Evolutionary conservation across 2,797 vertebrate species (phyloP).

Genomic region (Sebastes diploproa): DNA sequence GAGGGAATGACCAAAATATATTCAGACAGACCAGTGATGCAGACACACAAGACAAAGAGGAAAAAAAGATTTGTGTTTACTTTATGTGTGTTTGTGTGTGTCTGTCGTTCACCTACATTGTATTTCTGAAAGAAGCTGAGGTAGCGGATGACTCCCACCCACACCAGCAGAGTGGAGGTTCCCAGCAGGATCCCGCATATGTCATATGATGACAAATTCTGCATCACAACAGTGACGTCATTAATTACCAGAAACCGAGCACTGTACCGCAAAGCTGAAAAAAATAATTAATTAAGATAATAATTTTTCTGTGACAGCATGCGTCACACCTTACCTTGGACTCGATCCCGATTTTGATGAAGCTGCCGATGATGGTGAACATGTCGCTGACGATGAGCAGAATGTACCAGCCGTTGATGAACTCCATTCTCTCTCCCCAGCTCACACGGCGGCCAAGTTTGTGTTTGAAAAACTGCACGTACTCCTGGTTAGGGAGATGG

Average conservation of each 20-base stretch:
- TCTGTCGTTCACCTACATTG: slow-evolving; percentile 82
- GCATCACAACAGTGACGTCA: background rate
- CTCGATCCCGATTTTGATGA: slow-evolving; percentile 95
- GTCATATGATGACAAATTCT: slow-evolving; percentile 91
- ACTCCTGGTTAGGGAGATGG: slow-evolving; percentile 81
- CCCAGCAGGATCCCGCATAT: slow-evolving; percentile 92
- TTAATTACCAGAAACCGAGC: background rate
- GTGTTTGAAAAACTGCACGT: slow-evolving; percentile 83
- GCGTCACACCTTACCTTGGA: slow-evolving; percentile 83
- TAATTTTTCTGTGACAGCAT: background rate
- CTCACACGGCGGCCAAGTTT: slow-evolving; percentile 74
- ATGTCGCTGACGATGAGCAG: slow-evolving; percentile 91
- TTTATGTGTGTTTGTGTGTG: background rate
- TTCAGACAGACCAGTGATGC: background rate
- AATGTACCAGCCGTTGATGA: slow-evolving; percentile 95
- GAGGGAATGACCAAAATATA: background rate
- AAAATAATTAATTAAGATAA: background rate
- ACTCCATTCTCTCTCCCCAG: slow-evolving; percentile 88
- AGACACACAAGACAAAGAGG: background rate
- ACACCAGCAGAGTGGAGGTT: slow-evolving; percentile 93
- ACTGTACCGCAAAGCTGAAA: background rate
- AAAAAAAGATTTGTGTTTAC: too few relatives aligned
- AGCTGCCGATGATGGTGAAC: slow-evolving; percentile 89
- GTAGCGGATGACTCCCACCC: slow-evolving; percentile 95
- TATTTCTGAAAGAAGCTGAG: slow-evolving; percentile 97